Conservation (phyloP, 2,888 invertebrate genomes). For the Leptothorax acervorum region DNA sequence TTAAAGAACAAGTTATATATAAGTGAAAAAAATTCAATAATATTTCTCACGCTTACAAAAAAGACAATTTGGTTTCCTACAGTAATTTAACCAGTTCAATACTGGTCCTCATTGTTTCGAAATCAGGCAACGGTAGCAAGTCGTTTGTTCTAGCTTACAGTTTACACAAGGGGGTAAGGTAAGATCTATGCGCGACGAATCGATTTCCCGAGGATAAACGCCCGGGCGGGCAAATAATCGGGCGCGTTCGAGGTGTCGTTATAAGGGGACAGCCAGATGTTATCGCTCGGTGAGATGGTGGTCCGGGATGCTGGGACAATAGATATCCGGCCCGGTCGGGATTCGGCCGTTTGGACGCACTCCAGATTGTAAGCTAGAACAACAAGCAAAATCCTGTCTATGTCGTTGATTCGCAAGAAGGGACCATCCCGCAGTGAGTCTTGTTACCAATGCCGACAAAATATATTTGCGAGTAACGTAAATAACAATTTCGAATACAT, state of each 20-base stretch:
- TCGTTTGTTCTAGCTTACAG: background rate
- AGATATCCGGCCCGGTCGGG: constrained; percentile 29
- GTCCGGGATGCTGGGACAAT: constrained; percentile 21
- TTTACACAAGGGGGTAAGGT: constrained; percentile 21
- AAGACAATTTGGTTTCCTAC: background rate
- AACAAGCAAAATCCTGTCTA: constrained; percentile 63
- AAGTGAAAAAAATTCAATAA: background rate
- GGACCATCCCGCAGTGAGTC: background rate
- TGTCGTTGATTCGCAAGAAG: constrained; percentile 59
- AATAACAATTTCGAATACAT: constrained; percentile 22
- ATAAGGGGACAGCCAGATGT: constrained; percentile 66
- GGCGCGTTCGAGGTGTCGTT: constrained; percentile 56
- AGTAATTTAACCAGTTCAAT: background rate
- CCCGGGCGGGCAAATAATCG: constrained; percentile 64
- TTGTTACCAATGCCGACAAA: constrained; percentile 28
- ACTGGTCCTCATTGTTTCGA: background rate
- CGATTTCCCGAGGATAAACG: constrained; percentile 47
- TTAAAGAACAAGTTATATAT: background rate
- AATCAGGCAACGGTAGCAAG: background rate
- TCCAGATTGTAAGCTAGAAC: constrained; percentile 65
- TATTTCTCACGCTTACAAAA: background rate
- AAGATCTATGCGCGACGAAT: constrained; percentile 36
- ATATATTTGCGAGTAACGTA: background rate
- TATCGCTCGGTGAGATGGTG: constrained; percentile 38
- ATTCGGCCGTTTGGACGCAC: constrained; percentile 63